Evolutionary conservation across 2,888 invertebrate genomes (phyloP).

Genomic region (Acholoe squamosa): DNA sequence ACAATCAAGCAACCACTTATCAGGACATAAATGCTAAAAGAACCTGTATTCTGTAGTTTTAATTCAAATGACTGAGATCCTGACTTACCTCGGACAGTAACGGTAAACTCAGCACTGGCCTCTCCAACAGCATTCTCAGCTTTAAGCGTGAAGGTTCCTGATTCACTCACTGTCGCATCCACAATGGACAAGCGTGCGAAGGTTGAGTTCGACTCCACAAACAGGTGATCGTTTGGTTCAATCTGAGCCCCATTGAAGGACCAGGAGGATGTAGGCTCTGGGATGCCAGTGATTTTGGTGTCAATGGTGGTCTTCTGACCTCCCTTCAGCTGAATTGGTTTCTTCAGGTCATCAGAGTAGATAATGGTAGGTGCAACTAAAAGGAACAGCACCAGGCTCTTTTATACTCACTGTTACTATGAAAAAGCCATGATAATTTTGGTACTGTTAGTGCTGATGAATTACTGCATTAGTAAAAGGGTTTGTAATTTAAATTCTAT

Average conservation of each 20-base stretch:
- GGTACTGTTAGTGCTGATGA: no score
- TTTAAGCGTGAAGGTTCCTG: conserved; percentile 69
- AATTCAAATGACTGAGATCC: background rate
- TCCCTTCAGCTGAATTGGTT: conserved; percentile 86
- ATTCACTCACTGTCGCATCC: conserved; percentile 78
- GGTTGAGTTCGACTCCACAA: conserved; percentile 63
- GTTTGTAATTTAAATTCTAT: no score
- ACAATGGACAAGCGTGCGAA: conserved; percentile 69
- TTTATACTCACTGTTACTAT: background rate
- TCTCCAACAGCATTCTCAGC: conserved; percentile 70
- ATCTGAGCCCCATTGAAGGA: conserved; percentile 86
- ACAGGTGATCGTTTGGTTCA: conserved; percentile 61
- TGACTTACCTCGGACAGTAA: conserved; percentile 68
- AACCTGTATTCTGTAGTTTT: background rate
- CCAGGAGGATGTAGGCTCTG: conserved; percentile 89
- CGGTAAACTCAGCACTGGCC: conserved; percentile 69
- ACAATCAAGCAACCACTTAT: background rate
- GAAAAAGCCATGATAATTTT: no score
- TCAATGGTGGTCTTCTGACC: conserved; percentile 81
- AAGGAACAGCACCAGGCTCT: background rate
- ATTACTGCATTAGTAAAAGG: no score
- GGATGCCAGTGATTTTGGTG: conserved; percentile 88
- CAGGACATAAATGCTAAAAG: background rate
- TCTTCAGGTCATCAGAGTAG: conserved; percentile 87
- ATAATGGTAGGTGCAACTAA: conserved; percentile 83